Evolutionary conservation across 1,140 invertebrate species (phyloP).

Genomic region (Dreissena rostriformis): DNA sequence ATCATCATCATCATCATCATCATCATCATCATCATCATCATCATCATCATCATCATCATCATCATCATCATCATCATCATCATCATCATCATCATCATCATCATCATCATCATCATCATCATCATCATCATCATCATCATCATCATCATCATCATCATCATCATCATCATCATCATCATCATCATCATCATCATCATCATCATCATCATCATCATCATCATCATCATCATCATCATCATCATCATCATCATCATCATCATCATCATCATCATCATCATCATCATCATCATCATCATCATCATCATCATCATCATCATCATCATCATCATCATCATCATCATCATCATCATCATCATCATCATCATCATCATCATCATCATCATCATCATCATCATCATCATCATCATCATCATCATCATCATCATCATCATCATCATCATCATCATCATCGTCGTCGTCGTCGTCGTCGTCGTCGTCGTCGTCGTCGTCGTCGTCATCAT

Average conservation of each 20-base stretch:
- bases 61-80: slow-evolving; percentile 44
- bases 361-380: slow-evolving; percentile 25
- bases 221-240: slow-evolving; percentile 43
- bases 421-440: slow-evolving; percentile 31
- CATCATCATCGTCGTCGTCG: slow-evolving; percentile 32
- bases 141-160: not conserved
- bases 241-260: slow-evolving; percentile 40
- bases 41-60: slow-evolving; percentile 48
- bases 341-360: not conserved
- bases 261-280: slow-evolving; percentile 37
- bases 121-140: slow-evolving; percentile 37
- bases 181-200: not conserved
- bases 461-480: slow-evolving; percentile 29
- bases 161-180: not conserved
- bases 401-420: slow-evolving; percentile 38
- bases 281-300: slow-evolving; percentile 6
- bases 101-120: slow-evolving; percentile 8
- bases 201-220: slow-evolving; percentile 11
- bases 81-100: slow-evolving; percentile 30
- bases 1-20: slow-evolving; percentile 6
- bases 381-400: slow-evolving; percentile 39
- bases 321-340: not conserved
- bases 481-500: slow-evolving; percentile 22
- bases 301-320: not conserved
- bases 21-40: slow-evolving; percentile 12